Conservation (phyloP, 2,888 invertebrate species). For the Maniola hyperantus region DNA sequence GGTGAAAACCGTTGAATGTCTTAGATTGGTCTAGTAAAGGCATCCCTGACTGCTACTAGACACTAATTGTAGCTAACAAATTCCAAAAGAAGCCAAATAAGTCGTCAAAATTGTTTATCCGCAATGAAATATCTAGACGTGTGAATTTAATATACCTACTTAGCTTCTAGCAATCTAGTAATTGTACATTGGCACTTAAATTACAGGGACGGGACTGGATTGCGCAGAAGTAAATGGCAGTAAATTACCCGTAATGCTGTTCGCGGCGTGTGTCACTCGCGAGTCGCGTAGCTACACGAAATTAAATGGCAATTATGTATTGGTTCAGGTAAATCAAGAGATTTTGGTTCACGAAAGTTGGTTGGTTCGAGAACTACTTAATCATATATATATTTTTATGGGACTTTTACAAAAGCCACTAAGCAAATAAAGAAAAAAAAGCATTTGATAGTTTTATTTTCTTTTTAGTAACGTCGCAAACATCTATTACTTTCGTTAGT, state of each 20-base stretch:
- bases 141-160: not conserved
- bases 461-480: too few relatives aligned
- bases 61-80: not conserved
- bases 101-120: slow-evolving; percentile 6
- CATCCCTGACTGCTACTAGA: too few relatives aligned
- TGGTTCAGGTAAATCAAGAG: not conserved
- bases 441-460: too few relatives aligned
- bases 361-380: not conserved
- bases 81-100: not conserved
- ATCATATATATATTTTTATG: too few relatives aligned
- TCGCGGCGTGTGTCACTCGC: slow-evolving; percentile 22
- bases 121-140: slow-evolving; percentile 9
- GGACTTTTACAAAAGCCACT: too few relatives aligned
- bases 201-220: slow-evolving; percentile 26
- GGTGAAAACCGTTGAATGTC: too few relatives aligned
- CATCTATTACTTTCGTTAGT: too few relatives aligned
- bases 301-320: slow-evolving; percentile 8
- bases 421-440: too few relatives aligned
- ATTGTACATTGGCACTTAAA: slow-evolving; percentile 34
- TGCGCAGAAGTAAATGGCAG: slow-evolving; percentile 28
- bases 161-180: slow-evolving; percentile 30
- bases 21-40: too few relatives aligned
- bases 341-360: not conserved
- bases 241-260: slow-evolving; percentile 33
- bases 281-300: not conserved